Conservation (phyloP, 2,797 vertebrate species). For the Trachurus trachurus region DNA sequence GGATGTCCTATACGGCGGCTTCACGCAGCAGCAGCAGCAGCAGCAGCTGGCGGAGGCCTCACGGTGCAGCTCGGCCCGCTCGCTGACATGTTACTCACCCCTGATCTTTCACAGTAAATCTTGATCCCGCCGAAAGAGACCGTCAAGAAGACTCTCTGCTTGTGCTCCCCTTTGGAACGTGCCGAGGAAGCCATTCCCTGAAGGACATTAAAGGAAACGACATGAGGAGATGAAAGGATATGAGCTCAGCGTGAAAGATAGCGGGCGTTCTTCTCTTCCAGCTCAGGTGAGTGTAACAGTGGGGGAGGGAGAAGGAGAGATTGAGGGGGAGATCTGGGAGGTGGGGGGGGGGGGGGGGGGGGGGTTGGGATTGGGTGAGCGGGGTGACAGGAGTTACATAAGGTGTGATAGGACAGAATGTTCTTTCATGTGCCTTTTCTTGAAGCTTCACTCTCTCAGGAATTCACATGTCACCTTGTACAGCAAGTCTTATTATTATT, state of each 20-base stretch:
- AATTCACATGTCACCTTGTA: conserved; percentile 58
- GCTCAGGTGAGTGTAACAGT: conserved; percentile 71
- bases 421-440: conserved; percentile 70
- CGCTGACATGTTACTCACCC: conserved; percentile 89
- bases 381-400: conserved; percentile 77
- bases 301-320: conserved; percentile 23
- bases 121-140: conserved; percentile 99
- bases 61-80: conserved; percentile 21
- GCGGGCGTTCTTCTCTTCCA: conserved; percentile 27
- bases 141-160: conserved; percentile 97
- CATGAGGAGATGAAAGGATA: conserved; percentile 69
- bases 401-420: conserved; percentile 68
- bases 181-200: conserved; percentile 96
- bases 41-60: conserved; percentile 66
- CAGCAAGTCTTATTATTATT: conserved; percentile 56
- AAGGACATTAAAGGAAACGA: conserved; percentile 70
- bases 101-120: conserved; percentile 98
- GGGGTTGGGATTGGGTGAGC: background rate
- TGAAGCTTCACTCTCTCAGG: conserved; percentile 63
- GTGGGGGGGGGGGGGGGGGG: no score
- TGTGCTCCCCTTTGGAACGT: conserved; percentile 98
- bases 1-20: conserved; percentile 66
- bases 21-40: conserved; percentile 4
- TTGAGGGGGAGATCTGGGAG: background rate
- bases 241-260: conserved; percentile 49